These are phyloP conservation scores for Cyrtonyx montezumae DNA, from an alignment of 2,113 vertebrate genomes.

Conservation along the genomic window DNA sequence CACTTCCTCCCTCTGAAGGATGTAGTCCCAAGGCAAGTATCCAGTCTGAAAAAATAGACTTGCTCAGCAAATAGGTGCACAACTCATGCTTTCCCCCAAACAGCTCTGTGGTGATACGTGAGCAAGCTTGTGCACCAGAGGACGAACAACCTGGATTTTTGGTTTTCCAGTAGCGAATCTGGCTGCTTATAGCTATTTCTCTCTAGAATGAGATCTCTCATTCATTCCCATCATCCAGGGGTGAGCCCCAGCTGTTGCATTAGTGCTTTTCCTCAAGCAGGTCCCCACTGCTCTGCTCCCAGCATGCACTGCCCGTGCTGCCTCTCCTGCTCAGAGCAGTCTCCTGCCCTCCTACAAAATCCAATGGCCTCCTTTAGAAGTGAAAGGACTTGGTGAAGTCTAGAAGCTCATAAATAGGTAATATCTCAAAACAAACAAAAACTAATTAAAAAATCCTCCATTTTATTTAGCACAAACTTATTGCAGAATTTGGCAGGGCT, in stretches of 20 bases:
- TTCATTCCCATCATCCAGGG: neutral
- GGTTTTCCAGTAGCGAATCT: neutral
- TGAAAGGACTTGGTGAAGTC: slow-evolving; percentile 8
- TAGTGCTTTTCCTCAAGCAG: neutral
- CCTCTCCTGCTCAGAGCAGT: neutral
- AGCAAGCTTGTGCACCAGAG: neutral
- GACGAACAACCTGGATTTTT: neutral
- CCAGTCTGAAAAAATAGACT: neutral
- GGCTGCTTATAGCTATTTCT: neutral
- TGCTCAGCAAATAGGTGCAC: neutral
- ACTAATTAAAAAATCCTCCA: neutral
- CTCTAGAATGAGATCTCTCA: neutral
- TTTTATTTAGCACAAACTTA: neutral
- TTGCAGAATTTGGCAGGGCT: neutral
- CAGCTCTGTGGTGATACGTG: neutral
- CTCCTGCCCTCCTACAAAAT: neutral
- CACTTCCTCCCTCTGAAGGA: neutral
- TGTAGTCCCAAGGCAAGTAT: neutral
- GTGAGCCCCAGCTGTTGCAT: neutral
- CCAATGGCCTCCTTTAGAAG: neutral
- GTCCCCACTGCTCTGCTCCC: neutral
- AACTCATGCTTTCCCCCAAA: neutral
- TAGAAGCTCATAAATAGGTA: neutral
- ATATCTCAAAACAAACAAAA: neutral
- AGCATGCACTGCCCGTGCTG: too few relatives aligned